Evolutionary conservation across 2,888 invertebrate genomes (phyloP).

Genomic region (Harpalus rubripes): DNA sequence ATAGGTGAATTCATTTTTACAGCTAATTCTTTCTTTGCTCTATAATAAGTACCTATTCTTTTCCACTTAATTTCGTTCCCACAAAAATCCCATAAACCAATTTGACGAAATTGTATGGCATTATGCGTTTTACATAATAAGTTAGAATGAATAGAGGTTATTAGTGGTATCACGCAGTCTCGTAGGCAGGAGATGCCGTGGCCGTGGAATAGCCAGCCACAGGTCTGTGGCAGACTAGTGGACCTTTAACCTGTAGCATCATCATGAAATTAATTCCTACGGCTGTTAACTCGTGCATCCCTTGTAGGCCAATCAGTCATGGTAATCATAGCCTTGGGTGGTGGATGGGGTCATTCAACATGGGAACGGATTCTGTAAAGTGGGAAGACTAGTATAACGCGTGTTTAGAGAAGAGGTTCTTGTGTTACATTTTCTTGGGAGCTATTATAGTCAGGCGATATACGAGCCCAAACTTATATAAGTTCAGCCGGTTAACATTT

Average conservation of each 20-base stretch:
- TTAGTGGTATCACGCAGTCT: constrained; percentile 35
- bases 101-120: constrained; percentile 29
- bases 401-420: too few relatives aligned
- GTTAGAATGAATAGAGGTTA: constrained; percentile 41
- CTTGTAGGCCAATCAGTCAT: constrained; percentile 8
- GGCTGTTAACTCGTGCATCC: constrained; percentile 30
- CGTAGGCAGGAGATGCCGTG: too few relatives aligned
- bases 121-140: constrained; percentile 45
- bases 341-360: not conserved
- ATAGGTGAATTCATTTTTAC: not conserved
- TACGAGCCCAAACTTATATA: too few relatives aligned
- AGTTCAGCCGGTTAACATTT: too few relatives aligned
- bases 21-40: not conserved
- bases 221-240: not conserved
- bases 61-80: constrained; percentile 27
- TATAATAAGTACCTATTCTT: not conserved
- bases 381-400: not conserved
- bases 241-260: not conserved
- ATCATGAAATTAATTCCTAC: not conserved
- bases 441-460: too few relatives aligned
- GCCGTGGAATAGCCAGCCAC: too few relatives aligned
- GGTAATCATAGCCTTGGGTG: constrained; percentile 47
- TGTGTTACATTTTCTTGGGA: too few relatives aligned
- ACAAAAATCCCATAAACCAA: constrained; percentile 41
- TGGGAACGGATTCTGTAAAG: not conserved